phyloP scores from a whole-genome alignment of 2,797 vertebrate species.

The Dicrostonyx torquatus region DNA sequence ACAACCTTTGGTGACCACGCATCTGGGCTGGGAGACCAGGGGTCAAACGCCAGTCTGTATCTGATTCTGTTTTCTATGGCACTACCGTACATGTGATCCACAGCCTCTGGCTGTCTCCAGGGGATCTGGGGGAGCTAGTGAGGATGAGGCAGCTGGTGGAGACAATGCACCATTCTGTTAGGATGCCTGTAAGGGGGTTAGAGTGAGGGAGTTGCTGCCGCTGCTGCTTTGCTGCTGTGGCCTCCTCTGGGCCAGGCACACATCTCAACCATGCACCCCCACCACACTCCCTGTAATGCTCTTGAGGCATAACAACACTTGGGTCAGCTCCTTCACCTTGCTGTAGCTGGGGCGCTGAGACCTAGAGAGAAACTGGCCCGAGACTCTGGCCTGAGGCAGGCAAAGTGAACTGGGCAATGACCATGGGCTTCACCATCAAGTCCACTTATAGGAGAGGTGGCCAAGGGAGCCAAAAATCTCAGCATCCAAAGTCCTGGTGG shows the following conservation, averaged over 20 bases:
- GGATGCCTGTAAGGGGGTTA: neutral
- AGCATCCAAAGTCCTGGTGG: too few relatives aligned
- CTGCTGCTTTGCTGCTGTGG: fast-evolving
- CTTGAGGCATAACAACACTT: too few relatives aligned
- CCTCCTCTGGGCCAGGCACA: fast-evolving
- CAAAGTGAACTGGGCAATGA: neutral
- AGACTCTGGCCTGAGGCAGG: neutral
- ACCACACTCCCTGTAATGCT: neutral
- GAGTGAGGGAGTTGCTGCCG: fast-evolving
- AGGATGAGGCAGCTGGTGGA: neutral
- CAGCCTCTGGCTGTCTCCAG: neutral
- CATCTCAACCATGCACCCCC: neutral
- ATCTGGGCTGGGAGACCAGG: neutral
- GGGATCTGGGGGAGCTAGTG: neutral
- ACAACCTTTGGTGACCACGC: neutral
- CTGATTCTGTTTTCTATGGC: neutral
- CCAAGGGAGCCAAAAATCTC: neutral
- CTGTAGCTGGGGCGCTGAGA: neutral
- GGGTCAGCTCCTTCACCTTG: neutral
- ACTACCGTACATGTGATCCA: neutral
- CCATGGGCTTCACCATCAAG: neutral
- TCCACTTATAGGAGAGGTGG: neutral
- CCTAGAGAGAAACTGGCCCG: neutral
- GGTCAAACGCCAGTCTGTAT: fast-evolving
- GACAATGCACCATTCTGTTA: fast-evolving